Evolutionary conservation across 2,113 vertebrate genomes (phyloP).

Genomic region (Campylomormyrus tamandua): DNA sequence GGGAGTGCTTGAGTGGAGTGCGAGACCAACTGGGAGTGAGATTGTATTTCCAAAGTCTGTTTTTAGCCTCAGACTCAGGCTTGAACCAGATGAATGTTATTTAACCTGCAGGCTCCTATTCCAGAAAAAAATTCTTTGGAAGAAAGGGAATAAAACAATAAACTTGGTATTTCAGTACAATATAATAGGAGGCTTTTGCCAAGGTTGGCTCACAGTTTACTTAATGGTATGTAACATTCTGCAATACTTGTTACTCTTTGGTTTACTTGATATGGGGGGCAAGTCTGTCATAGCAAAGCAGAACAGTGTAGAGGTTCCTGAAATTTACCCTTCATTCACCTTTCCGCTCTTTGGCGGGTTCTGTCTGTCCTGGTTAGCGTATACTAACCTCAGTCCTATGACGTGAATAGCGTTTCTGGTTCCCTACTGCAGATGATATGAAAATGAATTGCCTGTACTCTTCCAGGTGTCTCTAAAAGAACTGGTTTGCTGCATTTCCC

Average conservation of each 20-base stretch:
- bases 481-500: neutral
- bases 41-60: neutral
- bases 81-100: neutral
- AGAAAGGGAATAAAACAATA: conserved; percentile 7
- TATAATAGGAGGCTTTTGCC: neutral
- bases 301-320: conserved; percentile 1
- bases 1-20: neutral
- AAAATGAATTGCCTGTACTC: neutral
- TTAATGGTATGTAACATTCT: conserved; percentile 9
- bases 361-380: neutral
- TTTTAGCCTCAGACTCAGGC: neutral
- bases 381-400: neutral
- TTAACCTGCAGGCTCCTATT: neutral
- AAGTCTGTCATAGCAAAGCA: neutral
- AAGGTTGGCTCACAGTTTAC: neutral
- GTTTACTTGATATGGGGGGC: neutral
- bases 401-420: neutral
- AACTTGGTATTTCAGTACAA: neutral
- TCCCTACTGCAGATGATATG: neutral
- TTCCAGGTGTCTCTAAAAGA: neutral
- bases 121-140: neutral
- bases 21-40: neutral
- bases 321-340: neutral
- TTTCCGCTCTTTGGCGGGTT: neutral
- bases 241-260: neutral